Conservation (phyloP, 2,888 invertebrate genomes). For the Phengaris alcon region DNA sequence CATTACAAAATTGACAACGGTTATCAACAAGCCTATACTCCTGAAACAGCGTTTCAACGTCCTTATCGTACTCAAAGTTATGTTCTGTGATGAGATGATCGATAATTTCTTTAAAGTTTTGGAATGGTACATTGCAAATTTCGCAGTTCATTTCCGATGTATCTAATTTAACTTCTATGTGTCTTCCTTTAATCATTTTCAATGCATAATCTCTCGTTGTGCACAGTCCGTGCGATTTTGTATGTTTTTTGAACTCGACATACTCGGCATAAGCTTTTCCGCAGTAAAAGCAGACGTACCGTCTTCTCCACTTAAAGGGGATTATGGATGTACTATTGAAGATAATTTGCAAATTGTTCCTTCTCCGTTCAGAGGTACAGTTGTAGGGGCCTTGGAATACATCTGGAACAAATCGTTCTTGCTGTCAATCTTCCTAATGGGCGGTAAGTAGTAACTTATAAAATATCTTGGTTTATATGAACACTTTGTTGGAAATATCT, state of each 20-base stretch:
- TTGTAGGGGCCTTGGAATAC: slow-evolving; percentile 53
- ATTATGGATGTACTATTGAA: slow-evolving; percentile 67
- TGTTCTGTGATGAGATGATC: slow-evolving; percentile 63
- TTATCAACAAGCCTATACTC: slow-evolving; percentile 58
- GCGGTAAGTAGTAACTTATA: slow-evolving; percentile 6
- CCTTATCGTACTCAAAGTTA: slow-evolving; percentile 56
- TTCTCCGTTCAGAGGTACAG: slow-evolving; percentile 55
- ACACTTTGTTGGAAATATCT: slow-evolving; percentile 35
- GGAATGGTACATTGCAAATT: slow-evolving; percentile 57
- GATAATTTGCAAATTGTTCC: slow-evolving; percentile 65
- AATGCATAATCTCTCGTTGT: slow-evolving; percentile 54
- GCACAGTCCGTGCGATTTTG: slow-evolving; percentile 56
- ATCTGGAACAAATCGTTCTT: slow-evolving; percentile 68
- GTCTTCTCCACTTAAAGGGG: slow-evolving; percentile 70
- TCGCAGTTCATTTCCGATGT: slow-evolving; percentile 62
- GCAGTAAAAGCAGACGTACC: slow-evolving; percentile 66
- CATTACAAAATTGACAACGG: slow-evolving; percentile 55
- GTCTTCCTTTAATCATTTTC: slow-evolving; percentile 55
- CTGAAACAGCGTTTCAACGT: slow-evolving; percentile 54
- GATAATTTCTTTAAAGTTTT: slow-evolving; percentile 51
- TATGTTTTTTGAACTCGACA: slow-evolving; percentile 60
- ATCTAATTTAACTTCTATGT: slow-evolving; percentile 62
- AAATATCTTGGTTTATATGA: slow-evolving; percentile 44
- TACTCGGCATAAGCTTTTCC: slow-evolving; percentile 54
- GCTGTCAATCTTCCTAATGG: slow-evolving; percentile 49